Percentiles rank a stretch among this genome's conserved stretches.
Evolutionary conservation across 2,888 invertebrate genomes (phyloP).

Genomic region (Argyresthia goedartella): DNA sequence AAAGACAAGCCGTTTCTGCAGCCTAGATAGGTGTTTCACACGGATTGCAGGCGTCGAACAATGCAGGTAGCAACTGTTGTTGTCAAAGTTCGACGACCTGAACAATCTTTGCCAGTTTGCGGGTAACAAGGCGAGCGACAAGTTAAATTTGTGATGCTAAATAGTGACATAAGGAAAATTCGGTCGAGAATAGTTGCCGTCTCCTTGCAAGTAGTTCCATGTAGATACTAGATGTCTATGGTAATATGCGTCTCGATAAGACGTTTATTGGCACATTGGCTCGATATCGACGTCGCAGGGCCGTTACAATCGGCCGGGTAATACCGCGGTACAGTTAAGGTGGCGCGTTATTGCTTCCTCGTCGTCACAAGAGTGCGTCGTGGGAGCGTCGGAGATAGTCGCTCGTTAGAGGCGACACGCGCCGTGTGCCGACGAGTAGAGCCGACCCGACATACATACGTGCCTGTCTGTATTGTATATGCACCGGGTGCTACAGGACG

Average conservation of each 20-base stretch:
- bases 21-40: slow-evolving; percentile 50
- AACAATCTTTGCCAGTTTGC: slow-evolving; percentile 3
- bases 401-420: slow-evolving; percentile 53
- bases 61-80: slow-evolving; percentile 37
- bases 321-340: slow-evolving; percentile 64
- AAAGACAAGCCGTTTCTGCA: slow-evolving; percentile 13
- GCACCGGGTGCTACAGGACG: not conserved
- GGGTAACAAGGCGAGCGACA: not conserved
- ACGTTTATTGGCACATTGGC: slow-evolving; percentile 30
- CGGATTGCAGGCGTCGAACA: slow-evolving; percentile 49
- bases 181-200: not conserved
- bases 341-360: slow-evolving; percentile 67
- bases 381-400: slow-evolving; percentile 64
- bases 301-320: slow-evolving; percentile 62
- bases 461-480: not conserved
- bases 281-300: slow-evolving; percentile 13
- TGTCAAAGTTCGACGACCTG: slow-evolving; percentile 32
- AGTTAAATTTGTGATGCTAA: not conserved
- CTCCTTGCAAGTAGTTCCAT: not conserved
- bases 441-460: not conserved
- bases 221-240: slow-evolving; percentile 5
- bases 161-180: not conserved
- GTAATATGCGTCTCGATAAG: slow-evolving; percentile 50
- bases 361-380: slow-evolving; percentile 25
- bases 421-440: slow-evolving; percentile 16